Conservation (phyloP, 2,797 vertebrate genomes). For the Tachyglossus aculeatus region DNA sequence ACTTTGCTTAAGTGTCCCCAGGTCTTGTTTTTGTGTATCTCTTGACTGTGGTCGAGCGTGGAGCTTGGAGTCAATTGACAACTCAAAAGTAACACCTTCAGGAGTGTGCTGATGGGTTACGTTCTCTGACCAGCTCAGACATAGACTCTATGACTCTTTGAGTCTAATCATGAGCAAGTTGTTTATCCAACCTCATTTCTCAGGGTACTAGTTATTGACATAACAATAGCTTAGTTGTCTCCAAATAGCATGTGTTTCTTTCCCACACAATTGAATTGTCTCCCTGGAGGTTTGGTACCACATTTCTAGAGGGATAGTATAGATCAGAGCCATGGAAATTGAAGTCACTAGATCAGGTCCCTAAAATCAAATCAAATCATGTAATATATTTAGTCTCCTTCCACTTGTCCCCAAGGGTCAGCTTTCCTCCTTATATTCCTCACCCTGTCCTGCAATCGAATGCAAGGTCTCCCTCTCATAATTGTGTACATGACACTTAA, state of each 20-base stretch:
- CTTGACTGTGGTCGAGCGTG: conserved; percentile 12
- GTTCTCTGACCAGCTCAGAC: conserved; percentile 4
- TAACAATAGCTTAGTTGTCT: neutral
- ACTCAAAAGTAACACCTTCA: conserved; percentile 12
- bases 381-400: neutral
- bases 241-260: conserved; percentile 22
- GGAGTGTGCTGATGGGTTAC: neutral
- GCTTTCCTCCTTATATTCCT: neutral
- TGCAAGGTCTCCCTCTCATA: conserved; percentile 2
- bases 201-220: conserved; percentile 10
- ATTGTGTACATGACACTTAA: neutral
- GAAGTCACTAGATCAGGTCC: conserved; percentile 17
- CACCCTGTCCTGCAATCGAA: neutral
- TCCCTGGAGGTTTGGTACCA: conserved; percentile 2
- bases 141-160: neutral
- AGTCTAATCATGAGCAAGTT: neutral
- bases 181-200: conserved; percentile 9
- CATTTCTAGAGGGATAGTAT: conserved; percentile 16
- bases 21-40: conserved; percentile 32
- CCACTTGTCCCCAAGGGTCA: neutral
- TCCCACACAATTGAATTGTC: no score
- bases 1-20: conserved; percentile 36
- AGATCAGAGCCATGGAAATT: neutral
- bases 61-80: conserved; percentile 28
- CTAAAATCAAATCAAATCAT: conserved; percentile 7